Conservation (phyloP, 53 echinoderm and acorn worm genomes). For the Apostichopus leukothele region DNA sequence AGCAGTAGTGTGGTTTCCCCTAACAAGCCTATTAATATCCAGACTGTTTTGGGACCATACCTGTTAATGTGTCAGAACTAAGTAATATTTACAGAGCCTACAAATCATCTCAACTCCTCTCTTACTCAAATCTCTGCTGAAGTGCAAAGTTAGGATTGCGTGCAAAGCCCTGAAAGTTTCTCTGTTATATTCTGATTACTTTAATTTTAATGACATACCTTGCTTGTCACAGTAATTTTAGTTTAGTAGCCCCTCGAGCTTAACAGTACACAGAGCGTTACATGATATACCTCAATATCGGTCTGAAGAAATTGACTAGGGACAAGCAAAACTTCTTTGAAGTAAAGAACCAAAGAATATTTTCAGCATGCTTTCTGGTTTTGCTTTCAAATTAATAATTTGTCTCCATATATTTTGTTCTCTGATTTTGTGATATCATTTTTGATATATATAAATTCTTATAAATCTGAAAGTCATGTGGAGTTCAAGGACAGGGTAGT, state of each 20-base stretch:
- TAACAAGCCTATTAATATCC: background rate
- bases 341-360: background rate
- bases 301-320: constrained; percentile 8
- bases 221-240: constrained; percentile 19
- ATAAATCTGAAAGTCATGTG: background rate
- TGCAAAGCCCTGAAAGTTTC: background rate
- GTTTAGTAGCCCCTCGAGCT: background rate
- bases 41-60: background rate
- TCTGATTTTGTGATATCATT: background rate
- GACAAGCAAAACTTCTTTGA: background rate
- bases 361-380: constrained; percentile 5
- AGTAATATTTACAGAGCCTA: background rate
- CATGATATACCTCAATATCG: background rate
- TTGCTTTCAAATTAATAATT: constrained; percentile 4
- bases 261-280: background rate
- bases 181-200: background rate
- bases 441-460: background rate
- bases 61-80: background rate
- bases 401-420: background rate
- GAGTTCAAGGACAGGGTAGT: constrained; percentile 27
- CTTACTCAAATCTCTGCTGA: background rate
- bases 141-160: background rate
- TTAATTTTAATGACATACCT: constrained; percentile 20
- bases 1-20: background rate
- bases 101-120: background rate